Evolutionary conservation across 2,797 vertebrate genomes (phyloP).

Genomic region (Rhinoraja longicauda): DNA sequence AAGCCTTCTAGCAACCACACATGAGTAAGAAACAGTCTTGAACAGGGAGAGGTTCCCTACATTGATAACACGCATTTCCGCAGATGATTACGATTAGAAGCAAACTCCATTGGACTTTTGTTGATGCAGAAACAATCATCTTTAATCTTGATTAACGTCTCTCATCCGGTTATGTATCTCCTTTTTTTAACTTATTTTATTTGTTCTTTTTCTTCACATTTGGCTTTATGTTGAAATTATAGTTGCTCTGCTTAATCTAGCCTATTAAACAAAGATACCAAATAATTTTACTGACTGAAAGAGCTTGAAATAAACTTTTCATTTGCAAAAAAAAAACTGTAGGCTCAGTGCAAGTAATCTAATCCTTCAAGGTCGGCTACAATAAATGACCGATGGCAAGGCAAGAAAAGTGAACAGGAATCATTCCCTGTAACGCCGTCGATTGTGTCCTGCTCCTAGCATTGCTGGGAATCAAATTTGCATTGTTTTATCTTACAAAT

Average conservation of each 20-base stretch:
- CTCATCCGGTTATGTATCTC: background rate
- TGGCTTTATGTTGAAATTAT: background rate
- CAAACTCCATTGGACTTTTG: background rate
- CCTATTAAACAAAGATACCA: background rate
- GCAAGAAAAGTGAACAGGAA: conserved; percentile 9
- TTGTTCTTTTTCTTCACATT: background rate
- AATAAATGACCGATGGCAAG: conserved; percentile 26
- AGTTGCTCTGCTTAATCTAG: background rate
- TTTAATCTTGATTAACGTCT: background rate
- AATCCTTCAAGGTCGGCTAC: conserved; percentile 29
- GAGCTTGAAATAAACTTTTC: background rate
- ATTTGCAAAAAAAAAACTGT: conserved; percentile 3
- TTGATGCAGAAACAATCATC: no score
- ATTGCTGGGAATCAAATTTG: background rate
- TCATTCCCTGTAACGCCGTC: background rate
- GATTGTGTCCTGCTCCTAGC: background rate
- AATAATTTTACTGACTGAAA: background rate
- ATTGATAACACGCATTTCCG: background rate
- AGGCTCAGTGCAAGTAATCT: conserved; percentile 33
- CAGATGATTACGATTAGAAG: conserved; percentile 7
- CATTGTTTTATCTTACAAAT: background rate
- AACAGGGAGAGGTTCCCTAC: background rate
- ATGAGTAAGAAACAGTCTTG: background rate
- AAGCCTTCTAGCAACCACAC: conserved; percentile 1
- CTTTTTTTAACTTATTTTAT: background rate